Evolutionary conservation across 2,113 vertebrate genomes (phyloP).

Genomic region (Castor canadensis): DNA sequence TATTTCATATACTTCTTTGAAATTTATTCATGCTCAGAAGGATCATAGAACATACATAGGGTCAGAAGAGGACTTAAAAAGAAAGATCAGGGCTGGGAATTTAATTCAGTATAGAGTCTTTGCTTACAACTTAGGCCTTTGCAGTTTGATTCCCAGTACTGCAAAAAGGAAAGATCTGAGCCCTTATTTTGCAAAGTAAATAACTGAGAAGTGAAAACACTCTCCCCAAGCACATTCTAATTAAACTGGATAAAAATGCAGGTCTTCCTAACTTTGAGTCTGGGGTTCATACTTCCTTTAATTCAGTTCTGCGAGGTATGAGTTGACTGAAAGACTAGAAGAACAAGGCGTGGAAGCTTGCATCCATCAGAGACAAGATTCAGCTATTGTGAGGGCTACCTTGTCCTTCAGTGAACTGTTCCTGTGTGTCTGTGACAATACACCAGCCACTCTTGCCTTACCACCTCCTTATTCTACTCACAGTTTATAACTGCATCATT

Average conservation of each 20-base stretch:
- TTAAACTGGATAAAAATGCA: not conserved
- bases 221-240: not conserved
- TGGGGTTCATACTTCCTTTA: not conserved
- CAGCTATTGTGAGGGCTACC: not conserved
- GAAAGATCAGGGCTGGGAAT: not conserved
- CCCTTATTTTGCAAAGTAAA: not conserved
- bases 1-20: not conserved
- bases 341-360: not conserved
- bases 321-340: not conserved
- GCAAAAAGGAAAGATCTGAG: not conserved
- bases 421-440: not conserved
- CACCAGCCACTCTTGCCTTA: not conserved
- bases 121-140: not conserved
- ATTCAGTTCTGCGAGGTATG: not conserved
- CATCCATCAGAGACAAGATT: not conserved
- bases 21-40: not conserved
- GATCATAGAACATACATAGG: not conserved
- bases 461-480: not conserved
- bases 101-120: not conserved
- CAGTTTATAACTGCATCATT: not conserved
- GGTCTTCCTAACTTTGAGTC: not conserved
- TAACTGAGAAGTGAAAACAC: not conserved
- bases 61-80: not conserved
- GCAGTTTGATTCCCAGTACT: not conserved
- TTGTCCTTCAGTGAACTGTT: not conserved